Conservation (phyloP, 2,113 vertebrate species). For the Ifrita kowaldi region DNA sequence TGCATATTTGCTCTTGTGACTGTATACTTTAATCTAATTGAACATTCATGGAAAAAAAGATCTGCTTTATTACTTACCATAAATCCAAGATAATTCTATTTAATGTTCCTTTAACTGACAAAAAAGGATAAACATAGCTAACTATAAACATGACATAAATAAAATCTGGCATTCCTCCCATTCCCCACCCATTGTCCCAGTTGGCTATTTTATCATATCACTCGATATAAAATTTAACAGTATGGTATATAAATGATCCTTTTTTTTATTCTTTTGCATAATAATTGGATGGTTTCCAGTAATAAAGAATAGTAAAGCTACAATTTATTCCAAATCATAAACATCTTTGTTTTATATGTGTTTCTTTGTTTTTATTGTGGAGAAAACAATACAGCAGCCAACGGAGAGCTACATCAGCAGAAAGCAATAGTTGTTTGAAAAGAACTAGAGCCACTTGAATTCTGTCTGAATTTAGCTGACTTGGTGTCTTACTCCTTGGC, state of each 20-base stretch:
- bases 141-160: constrained; percentile 39
- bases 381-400: constrained; percentile 3
- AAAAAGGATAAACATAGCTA: constrained; percentile 41
- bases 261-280: constrained; percentile 25
- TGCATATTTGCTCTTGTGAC: constrained; percentile 7
- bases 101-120: constrained; percentile 39
- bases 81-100: constrained; percentile 50
- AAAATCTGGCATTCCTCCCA: constrained; percentile 33
- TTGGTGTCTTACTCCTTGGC: constrained; percentile 32
- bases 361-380: background rate
- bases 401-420: constrained; percentile 4
- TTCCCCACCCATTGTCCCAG: constrained; percentile 26
- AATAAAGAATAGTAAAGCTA: constrained; percentile 11
- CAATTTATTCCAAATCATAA: constrained; percentile 29
- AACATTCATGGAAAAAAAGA: constrained; percentile 1
- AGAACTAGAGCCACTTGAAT: constrained; percentile 31
- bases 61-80: constrained; percentile 17
- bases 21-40: constrained; percentile 21
- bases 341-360: constrained; percentile 7
- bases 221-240: constrained; percentile 28
- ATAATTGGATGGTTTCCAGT: constrained; percentile 34
- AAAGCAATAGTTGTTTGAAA: background rate
- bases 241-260: constrained; percentile 18
- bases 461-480: constrained; percentile 51
- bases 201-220: constrained; percentile 42